Evolutionary conservation across 2,888 invertebrate species (phyloP), one percentile per base, ranked within the genome.

Genomic region (Strigamia maritima): DNA sequence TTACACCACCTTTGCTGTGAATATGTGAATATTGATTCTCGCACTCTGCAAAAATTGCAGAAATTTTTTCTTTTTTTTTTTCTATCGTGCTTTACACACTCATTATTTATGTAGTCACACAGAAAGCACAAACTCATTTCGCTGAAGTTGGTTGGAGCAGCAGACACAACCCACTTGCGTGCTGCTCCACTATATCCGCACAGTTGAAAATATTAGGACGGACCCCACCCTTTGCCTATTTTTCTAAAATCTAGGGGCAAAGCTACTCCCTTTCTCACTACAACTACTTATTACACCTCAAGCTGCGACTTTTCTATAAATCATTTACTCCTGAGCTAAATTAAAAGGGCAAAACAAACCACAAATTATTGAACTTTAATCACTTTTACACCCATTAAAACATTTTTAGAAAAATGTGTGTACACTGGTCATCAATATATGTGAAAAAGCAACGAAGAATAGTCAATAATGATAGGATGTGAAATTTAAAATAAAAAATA

Each of bases 21-120:
- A 70, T 70, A 70, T 70, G 70, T 70, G 70, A 70, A 70, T 70
- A 70, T 70, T 70, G 70, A 70, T 70, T 70, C 70, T 70, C n/a
- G 26, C 14, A 70, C 28, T 10, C 70, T 28, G 16, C n/a, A 70
- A 28, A 70, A 54, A 70, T 70, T 70, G 70, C 70, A 16, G 28
- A 16, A 1, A 26, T 70, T 70, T 70, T 70, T 70, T 49, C 14
- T 49, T 49, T 6, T 70, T 70, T 70, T 2, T 60, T 22, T 22
- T 60, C 19, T 19, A 54, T 54, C 54, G n/a, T n/a, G 54, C 54
- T 54, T 70, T 70, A 70, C 70, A 70, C 70, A 28, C 70, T 70
- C 70, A 70, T 70, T 70, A 70, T 70, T 70, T 70, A 70, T 70
- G 70, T 70, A 70, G 70, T 70, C 70, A 26, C 70, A 70, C 70